Conservation (phyloP, 2,113 vertebrate species). For the Hemicordylus capensis region DNA sequence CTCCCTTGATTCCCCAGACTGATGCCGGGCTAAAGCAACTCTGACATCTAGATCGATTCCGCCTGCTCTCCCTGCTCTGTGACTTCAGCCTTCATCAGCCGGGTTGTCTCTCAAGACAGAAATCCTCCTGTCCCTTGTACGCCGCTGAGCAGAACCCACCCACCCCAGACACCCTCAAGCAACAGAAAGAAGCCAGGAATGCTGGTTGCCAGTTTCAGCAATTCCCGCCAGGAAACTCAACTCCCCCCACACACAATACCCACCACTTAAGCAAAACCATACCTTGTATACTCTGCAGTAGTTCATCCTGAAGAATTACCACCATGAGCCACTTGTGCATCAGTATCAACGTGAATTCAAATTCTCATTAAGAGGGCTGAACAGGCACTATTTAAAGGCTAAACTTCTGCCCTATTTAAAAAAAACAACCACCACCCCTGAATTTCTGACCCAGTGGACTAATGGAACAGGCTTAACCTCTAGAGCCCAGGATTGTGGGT, state of each 20-base stretch:
- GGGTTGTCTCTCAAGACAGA: conserved; percentile 19
- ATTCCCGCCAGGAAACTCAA: neutral
- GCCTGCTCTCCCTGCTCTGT: neutral
- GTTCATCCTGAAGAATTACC: too few relatives aligned
- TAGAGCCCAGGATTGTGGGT: too few relatives aligned
- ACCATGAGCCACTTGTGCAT: too few relatives aligned
- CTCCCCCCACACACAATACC: neutral
- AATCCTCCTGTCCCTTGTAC: neutral
- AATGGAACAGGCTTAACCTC: too few relatives aligned
- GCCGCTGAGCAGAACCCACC: neutral
- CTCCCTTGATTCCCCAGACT: conserved; percentile 3
- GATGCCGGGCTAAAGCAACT: neutral
- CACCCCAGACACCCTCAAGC: neutral
- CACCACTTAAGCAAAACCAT: too few relatives aligned
- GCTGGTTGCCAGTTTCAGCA: neutral
- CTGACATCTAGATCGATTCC: conserved; percentile 22
- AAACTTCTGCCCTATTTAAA: neutral
- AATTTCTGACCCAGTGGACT: neutral
- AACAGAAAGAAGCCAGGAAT: neutral
- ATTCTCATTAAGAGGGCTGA: too few relatives aligned
- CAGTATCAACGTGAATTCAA: neutral
- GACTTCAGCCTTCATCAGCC: conserved; percentile 18
- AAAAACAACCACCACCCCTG: neutral
- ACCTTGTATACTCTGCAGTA: too few relatives aligned
- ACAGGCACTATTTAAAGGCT: neutral